Evolutionary conservation across 2,113 vertebrate species (phyloP).

Genomic region (Oncorhynchus tshawytscha): DNA sequence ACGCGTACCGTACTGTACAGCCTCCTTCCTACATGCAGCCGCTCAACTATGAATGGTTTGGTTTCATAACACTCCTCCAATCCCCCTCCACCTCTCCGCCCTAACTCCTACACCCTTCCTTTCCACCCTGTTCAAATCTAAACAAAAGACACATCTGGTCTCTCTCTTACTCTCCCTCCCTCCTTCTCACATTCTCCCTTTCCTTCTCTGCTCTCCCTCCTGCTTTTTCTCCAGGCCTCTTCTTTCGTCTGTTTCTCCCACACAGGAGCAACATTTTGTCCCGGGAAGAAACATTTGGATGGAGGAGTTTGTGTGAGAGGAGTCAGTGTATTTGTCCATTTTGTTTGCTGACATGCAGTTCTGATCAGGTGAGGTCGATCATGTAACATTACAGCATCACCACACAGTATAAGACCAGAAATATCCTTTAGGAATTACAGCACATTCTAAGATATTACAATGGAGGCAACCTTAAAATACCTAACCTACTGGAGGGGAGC

Average conservation of each 20-base stretch:
- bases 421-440: too few relatives aligned
- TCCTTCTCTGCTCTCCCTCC: conserved; percentile 29
- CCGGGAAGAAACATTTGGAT: too few relatives aligned
- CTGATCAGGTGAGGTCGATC: too few relatives aligned
- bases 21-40: conserved; percentile 46
- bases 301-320: too few relatives aligned
- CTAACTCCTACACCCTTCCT: conserved; percentile 75
- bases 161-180: conserved; percentile 59
- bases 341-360: too few relatives aligned
- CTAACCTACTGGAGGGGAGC: too few relatives aligned
- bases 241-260: neutral
- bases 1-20: conserved; percentile 52
- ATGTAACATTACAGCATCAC: too few relatives aligned
- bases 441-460: too few relatives aligned
- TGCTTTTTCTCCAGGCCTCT: neutral
- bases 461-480: too few relatives aligned
- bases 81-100: conserved; percentile 34
- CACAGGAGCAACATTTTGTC: neutral
- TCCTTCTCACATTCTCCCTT: conserved; percentile 21
- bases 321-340: too few relatives aligned
- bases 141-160: conserved; percentile 84
- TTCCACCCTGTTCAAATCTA: conserved; percentile 77
- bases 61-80: conserved; percentile 63
- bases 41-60: conserved; percentile 67
- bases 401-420: too few relatives aligned